Evolutionary conservation across 2,797 vertebrate species (phyloP).

Genomic region (Moxostoma hubbsi): DNA sequence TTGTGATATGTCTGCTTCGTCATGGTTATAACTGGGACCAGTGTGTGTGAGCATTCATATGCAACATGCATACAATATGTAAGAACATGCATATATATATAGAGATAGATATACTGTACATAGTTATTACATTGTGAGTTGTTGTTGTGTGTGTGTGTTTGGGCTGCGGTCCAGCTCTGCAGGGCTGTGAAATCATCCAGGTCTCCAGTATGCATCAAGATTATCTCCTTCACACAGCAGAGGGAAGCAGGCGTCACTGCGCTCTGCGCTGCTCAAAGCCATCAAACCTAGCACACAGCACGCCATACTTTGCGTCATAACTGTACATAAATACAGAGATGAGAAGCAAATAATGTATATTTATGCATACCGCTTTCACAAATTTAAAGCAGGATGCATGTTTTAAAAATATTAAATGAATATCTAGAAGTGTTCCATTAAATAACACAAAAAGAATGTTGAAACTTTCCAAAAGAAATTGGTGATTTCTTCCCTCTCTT

Average conservation of each 20-base stretch:
- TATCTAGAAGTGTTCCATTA: neutral
- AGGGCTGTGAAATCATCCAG: constrained; percentile 56
- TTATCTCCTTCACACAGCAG: constrained; percentile 57
- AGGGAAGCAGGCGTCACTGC: constrained; percentile 50
- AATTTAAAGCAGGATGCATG: neutral
- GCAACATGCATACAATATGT: neutral
- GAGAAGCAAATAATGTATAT: constrained; percentile 28
- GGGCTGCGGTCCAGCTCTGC: constrained; percentile 44
- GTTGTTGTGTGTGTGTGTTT: constrained; percentile 16
- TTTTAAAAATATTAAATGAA: neutral
- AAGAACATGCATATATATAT: too few relatives aligned
- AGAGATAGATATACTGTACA: too few relatives aligned
- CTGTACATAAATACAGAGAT: constrained; percentile 37
- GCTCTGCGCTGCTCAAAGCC: constrained; percentile 53
- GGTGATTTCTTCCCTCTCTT: neutral
- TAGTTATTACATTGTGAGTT: constrained; percentile 12
- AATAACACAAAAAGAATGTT: neutral
- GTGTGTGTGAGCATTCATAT: constrained; percentile 20
- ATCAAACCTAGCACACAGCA: constrained; percentile 35
- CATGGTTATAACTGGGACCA: constrained; percentile 22
- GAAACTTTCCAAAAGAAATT: neutral
- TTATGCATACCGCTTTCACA: constrained; percentile 12
- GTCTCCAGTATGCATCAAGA: constrained; percentile 58
- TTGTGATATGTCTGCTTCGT: neutral
- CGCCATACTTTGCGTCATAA: constrained; percentile 4